A percentile compares a stretch with the other conserved stretches of the same genome.
phyloP scores from a whole-genome alignment of 1,140 invertebrate genomes.

The Lasaia peninsularis region DNA sequence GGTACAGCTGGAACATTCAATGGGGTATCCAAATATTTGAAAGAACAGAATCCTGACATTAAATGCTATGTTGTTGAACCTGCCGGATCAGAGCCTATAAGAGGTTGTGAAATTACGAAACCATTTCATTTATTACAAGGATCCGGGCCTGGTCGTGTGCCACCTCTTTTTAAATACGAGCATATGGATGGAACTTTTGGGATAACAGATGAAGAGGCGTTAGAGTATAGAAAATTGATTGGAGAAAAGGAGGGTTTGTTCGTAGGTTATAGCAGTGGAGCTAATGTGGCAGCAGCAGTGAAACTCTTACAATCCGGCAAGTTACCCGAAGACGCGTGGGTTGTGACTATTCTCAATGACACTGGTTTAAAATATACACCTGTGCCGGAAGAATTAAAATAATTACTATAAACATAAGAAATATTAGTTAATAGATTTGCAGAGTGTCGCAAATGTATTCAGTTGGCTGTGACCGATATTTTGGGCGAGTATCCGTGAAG shows the following conservation, averaged over 20 bases:
- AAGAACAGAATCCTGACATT: slow-evolving; percentile 55
- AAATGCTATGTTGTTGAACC: slow-evolving; percentile 57
- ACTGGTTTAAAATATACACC: slow-evolving; percentile 55
- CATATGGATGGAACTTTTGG: slow-evolving; percentile 51
- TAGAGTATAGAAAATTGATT: slow-evolving; percentile 51
- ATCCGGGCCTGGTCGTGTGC: slow-evolving; percentile 60
- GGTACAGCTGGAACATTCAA: slow-evolving; percentile 62
- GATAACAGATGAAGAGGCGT: slow-evolving; percentile 56
- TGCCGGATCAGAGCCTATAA: slow-evolving; percentile 54
- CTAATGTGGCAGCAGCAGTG: slow-evolving; percentile 61
- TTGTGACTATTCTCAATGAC: slow-evolving; percentile 59
- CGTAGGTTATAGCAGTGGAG: slow-evolving; percentile 63
- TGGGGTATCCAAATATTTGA: slow-evolving; percentile 56
- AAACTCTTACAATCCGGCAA: slow-evolving; percentile 52
- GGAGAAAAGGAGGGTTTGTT: slow-evolving; percentile 63
- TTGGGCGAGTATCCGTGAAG: slow-evolving; percentile 54
- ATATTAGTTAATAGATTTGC: too few species aligned
- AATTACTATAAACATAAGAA: too few species aligned
- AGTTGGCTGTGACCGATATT: slow-evolving; percentile 56
- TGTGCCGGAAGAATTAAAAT: slow-evolving; percentile 23
- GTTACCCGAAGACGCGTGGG: slow-evolving; percentile 55
- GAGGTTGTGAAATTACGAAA: slow-evolving; percentile 53
- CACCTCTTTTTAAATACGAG: slow-evolving; percentile 54
- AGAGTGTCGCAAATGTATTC: slow-evolving; percentile 43
- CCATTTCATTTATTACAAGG: slow-evolving; percentile 64